Base-by-base conservation (phyloP, 2,797 vertebrate genomes). In the Labroides dimidiatus region DNA sequence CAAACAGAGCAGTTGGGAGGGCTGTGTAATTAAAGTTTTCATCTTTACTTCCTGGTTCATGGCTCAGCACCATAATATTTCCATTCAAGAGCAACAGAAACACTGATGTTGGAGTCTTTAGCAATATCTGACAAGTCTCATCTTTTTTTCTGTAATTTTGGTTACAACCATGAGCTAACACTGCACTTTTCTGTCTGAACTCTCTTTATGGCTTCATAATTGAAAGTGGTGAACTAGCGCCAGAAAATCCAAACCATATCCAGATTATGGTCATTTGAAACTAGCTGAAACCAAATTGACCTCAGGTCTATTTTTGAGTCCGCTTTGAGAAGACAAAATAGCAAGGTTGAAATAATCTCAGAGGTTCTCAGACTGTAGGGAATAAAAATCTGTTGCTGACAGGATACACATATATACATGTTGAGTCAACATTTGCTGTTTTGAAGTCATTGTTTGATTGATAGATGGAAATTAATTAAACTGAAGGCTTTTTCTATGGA, bases 191-290 rank as follows among this genome's bases (percentile, higher is more conserved):
- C 42, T 51, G 33, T 63, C 49, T 70, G 33, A 23, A 24, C 49
- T 53, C 24, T 69, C 33, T 74, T 52, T 53, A 48, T 20, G 62
- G 53, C 49, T 67, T 58, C 64, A 13, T 70, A 77, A 79, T 64
- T 74, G 37, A 76, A n/a, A 69, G 69, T 77, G 48, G 64, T 73
- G 52, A 84, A 45, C 57, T 56, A 13, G 58, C 70, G 64, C 64
- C 71, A 82, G 72, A 85, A 81, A 56, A 75, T 73, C 79, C 39
- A 54, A 71, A 79, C 54, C 56, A 74, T 69, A 65, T 56, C 82
- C 49, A 77, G 62, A 87, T 79, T 48, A 78, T 72, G 69, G 78
- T 85, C 37, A 80, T 84, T 84, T 83, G 21, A 72, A 78, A 59
- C 68, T 55, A 49, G 20, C 58, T 55, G 37, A 55, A 61, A 63